Base-by-base conservation (phyloP, 2,797 vertebrate species). In the Myotis vivesi region DNA sequence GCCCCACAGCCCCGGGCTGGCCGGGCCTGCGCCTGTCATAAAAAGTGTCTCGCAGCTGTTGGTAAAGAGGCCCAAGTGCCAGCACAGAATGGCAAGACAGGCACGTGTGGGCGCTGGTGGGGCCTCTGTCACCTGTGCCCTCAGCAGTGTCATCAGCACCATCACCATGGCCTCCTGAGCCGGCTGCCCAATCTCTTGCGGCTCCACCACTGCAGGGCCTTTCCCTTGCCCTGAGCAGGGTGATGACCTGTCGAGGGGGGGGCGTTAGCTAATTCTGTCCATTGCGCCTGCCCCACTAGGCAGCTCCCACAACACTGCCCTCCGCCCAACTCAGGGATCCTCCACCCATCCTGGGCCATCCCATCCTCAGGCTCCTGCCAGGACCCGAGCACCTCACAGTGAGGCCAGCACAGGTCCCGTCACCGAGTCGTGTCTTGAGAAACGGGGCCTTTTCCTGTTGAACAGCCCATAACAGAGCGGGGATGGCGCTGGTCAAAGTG, bases 291-390 rank as follows among this genome's bases (percentile, higher is more conserved):
- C 38, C 28, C 53, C 6, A 0, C 2, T 1, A 7, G 20, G n/a
- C 80, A 8, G 36, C 3, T 1, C 38, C 46, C 51, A 12, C n/a
- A 28, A 25, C 64, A 13, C 36, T 5, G 36, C 81, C 62, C 59
- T 69, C n/a, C 0, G 1, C 20, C 15, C 10, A 5, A n/a, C 25
- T 57, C 25, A 9, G 0, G 0, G 33, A n/a, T 15, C 33, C 66
- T 15, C 4, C 38, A 33, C 36, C 15, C n/a, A 10, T 59, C 57
- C 23, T 5, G 57, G 53, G 57, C 57, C 23, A 25, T 28, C 57
- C 55, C 57, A 59, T 59, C 57, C 57, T 25, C 55, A 25, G 10
- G 23, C 55, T 25, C 55, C 55, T 25, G 55, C 22, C 22, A 57
- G 55, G 23, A 8, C 22, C 55, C 5, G 0, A 0, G 7, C 19